Evolutionary conservation across 2,113 vertebrate species (phyloP).

Genomic region (Menidia beryllina): DNA sequence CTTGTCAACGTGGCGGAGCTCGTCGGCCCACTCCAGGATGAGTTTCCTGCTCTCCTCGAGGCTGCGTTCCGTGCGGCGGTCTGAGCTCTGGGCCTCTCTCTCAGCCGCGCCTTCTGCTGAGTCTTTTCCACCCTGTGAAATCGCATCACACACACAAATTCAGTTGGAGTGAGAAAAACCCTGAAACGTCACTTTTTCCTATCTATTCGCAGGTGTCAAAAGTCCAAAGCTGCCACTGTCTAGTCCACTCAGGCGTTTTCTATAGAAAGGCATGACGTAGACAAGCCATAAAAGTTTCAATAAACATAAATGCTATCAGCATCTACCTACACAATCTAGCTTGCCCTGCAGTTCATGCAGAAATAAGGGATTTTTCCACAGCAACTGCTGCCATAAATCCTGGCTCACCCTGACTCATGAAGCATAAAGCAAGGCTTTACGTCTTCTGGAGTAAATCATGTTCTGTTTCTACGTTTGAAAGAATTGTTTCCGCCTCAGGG

Average conservation of each 20-base stretch:
- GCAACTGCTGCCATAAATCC: slow-evolving; percentile 22
- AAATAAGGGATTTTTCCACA: background rate
- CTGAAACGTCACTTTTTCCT: too few relatives aligned
- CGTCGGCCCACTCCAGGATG: slow-evolving; percentile 80
- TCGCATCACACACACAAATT: slow-evolving; percentile 4
- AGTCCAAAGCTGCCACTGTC: background rate
- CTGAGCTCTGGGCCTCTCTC: slow-evolving; percentile 3
- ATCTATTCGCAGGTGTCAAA: too few relatives aligned
- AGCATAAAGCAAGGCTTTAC: background rate
- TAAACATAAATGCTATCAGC: slow-evolving; percentile 13
- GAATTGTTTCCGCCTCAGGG: background rate
- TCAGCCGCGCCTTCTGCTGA: slow-evolving; percentile 37
- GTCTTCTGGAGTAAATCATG: background rate
- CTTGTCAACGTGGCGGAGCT: slow-evolving; percentile 76
- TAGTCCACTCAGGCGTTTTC: too few relatives aligned
- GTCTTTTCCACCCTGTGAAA: slow-evolving; percentile 23
- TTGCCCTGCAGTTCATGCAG: background rate
- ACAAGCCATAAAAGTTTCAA: slow-evolving; percentile 15
- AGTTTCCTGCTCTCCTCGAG: slow-evolving; percentile 80
- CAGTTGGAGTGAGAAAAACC: background rate
- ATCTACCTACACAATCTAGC: background rate
- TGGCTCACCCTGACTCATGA: background rate
- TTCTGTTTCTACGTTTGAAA: background rate
- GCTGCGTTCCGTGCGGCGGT: slow-evolving; percentile 62
- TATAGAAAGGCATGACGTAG: too few relatives aligned